A percentile compares a stretch with the other conserved stretches of the same genome.
These are phyloP conservation scores for Drosophila setosimentum DNA, from an alignment of 2,888 invertebrate genomes.

Conservation along the genomic window DNA sequence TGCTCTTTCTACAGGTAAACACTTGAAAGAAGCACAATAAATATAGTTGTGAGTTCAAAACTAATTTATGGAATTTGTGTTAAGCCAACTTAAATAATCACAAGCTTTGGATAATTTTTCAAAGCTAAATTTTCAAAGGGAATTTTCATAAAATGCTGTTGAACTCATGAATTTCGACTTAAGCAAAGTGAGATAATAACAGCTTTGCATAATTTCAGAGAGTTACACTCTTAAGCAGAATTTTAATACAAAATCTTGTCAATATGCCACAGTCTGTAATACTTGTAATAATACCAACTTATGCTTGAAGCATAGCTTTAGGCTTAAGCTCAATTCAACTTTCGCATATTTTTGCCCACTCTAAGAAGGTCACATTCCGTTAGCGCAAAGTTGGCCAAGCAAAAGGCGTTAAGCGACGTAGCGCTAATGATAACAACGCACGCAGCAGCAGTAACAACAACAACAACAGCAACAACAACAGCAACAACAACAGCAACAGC, in stretches of 20 bases:
- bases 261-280: neutral
- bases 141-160: neutral
- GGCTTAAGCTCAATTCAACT: slow-evolving; percentile 10
- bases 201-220: neutral
- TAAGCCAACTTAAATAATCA: neutral
- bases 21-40: neutral
- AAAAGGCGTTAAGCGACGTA: slow-evolving; percentile 70
- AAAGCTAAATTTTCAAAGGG: neutral
- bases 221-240: neutral
- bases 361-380: slow-evolving; percentile 8
- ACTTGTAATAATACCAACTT: neutral
- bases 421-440: slow-evolving; percentile 67
- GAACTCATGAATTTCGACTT: neutral
- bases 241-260: neutral
- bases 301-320: neutral
- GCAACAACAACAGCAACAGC: slow-evolving; percentile 27
- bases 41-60: neutral
- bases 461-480: slow-evolving; percentile 26
- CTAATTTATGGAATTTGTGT: neutral
- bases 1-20: neutral
- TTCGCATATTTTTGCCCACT: slow-evolving; percentile 13
- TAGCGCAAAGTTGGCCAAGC: slow-evolving; percentile 18
- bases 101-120: neutral
- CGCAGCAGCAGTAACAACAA: slow-evolving; percentile 54
- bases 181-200: neutral